Evolutionary conservation across 1,140 invertebrate genomes (phyloP), one percentile per base, ranked within the genome.

Genomic region (Potamilus streckersoni): DNA sequence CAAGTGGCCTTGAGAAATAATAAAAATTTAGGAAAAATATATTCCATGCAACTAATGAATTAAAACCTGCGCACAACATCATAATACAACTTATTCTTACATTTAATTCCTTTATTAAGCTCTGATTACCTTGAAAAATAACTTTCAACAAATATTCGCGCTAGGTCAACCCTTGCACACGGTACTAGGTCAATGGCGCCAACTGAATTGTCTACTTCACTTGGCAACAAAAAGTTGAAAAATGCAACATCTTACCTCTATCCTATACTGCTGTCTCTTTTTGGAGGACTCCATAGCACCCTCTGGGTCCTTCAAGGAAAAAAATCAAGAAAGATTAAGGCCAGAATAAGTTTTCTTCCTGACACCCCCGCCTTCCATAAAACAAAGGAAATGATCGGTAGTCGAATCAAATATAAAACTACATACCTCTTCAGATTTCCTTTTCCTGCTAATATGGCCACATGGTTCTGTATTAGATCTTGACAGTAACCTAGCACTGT

Each of bases 381-480:
- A 74, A 79, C 73, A 79, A 79, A 76, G 73, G 57, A 31, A 69
- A 58, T 70, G 38, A 61, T 17, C 49, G 61, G 20, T 20, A 73
- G 31, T 56, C 63, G 67, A 12, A 61, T 65, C 27, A 66, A 19
- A n/a, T 66, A 38, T 38, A 38, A 8, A 8, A 73, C 74, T 49
- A 76, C 60, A 38, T 83, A 85, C 84, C 81, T 85, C 84, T 64
- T 82, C 80, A 38, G 84, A 80, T 61, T 85, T 85, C 65, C 84
- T 78, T 80, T 85, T 85, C 63, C 80, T 73, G 65, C 62, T 77
- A 61, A 81, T 76, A 60, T 73, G 78, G n/a, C 56, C 76, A 63
- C 69, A 73, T 76, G 73, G 20, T 74, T 64, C 65, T 61, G 20
- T 77, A 73, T 82, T 83, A 27, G 70, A 67, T 79, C 79, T 80